Evolutionary conservation across 2,113 vertebrate genomes (phyloP), one percentile per base, ranked within the genome.

Genomic region (Corvus moneduloides): DNA sequence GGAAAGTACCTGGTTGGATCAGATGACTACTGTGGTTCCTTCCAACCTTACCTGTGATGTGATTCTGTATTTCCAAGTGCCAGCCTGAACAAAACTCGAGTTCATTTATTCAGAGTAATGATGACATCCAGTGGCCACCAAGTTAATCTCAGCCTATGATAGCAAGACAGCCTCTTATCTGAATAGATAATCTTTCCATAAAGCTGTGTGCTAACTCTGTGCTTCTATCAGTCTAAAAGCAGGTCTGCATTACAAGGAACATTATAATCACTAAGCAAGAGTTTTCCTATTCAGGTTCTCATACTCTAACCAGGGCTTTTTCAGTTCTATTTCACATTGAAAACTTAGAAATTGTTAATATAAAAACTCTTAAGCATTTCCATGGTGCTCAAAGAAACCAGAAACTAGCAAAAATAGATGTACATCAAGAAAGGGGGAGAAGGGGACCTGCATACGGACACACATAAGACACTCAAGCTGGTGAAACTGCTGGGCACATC

Each of bases 81-180:
- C 56, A 79, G 46, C 14, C 37, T 69, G 54, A 87, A 68, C 56
- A 92, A 69, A 67, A 35, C 43, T 61, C 0, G 1, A 67, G 20
- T 77, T 83, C 58, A 30, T 84, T 96, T 93, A 39, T 75, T 89
- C 63, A 87, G 94, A 74, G 87, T 80, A 93, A 93, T 37, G 58
- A 93, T 2, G 96, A 97, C 97, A 95, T 91, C 97, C 87, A 96
- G 96, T 90, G 96, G 95, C 68, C 95, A 88, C 23, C 51, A 66
- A 64, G 49, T 72, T 93, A 93, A 94, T 91, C 66, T 94, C 94
- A 92, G 77, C 18, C 56, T 89, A 27, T 0, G 1, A 68, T 7
- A 69, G 39, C 35, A 84, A 39, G 30, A 46, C 24, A 74, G 26
- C 4, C 16, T 81, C 52, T 46, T 66, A 54, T 24, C 22, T 39